Evolutionary conservation across 2,888 invertebrate genomes (phyloP).

Genomic region (Melikaiella ostensackeni): DNA sequence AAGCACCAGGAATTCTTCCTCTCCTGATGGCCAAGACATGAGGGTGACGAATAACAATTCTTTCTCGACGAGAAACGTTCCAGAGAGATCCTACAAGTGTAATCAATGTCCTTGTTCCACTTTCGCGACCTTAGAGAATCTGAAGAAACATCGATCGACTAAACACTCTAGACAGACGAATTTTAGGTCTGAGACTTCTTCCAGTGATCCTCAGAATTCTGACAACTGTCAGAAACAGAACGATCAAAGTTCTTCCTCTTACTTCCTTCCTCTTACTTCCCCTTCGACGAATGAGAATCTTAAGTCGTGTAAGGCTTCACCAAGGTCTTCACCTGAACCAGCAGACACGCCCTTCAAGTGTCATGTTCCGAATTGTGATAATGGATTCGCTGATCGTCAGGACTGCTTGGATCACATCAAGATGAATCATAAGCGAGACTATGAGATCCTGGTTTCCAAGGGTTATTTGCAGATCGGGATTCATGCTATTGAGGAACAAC

Average conservation of each 20-base stretch:
- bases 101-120: conserved; percentile 90
- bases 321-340: conserved; percentile 71
- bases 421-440: conserved; percentile 86
- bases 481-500: conserved; percentile 74
- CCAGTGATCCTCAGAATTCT: conserved; percentile 62
- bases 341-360: conserved; percentile 91
- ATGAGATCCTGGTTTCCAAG: conserved; percentile 89
- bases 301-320: conserved; percentile 66
- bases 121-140: conserved; percentile 87
- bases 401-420: conserved; percentile 91
- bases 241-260: conserved; percentile 72
- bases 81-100: conserved; percentile 89
- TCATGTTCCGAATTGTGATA: conserved; percentile 88
- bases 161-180: conserved; percentile 82
- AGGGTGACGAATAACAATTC: conserved; percentile 76
- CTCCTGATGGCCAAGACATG: conserved; percentile 73
- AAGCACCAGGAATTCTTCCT: conserved; percentile 76
- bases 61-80: conserved; percentile 83
- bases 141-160: conserved; percentile 87
- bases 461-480: conserved; percentile 85
- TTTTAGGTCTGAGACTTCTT: conserved; percentile 74
- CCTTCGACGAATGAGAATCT: conserved; percentile 60
- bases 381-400: conserved; percentile 88
- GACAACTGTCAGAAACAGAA: conserved; percentile 65
- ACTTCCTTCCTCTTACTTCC: too few species aligned